Conservation (phyloP, 2,888 invertebrate genomes). For the Sisyra nigra region DNA sequence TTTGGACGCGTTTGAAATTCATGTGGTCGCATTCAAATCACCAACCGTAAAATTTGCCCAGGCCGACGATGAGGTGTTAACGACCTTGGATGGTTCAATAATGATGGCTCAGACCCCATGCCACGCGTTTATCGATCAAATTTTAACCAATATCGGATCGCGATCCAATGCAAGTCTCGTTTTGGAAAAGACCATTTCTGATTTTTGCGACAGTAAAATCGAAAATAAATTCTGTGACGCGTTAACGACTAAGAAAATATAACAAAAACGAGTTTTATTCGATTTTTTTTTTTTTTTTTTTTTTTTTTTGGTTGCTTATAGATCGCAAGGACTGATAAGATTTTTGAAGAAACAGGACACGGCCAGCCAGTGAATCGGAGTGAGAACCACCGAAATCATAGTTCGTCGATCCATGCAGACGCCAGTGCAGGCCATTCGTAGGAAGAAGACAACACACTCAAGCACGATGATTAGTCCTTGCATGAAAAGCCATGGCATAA, state of each 20-base stretch:
- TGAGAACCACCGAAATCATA: not conserved
- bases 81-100: conserved; percentile 19
- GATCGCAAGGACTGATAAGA: conserved; percentile 3
- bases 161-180: conserved; percentile 15
- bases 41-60: not conserved
- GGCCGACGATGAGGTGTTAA: not conserved
- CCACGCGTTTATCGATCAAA: conserved; percentile 27
- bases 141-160: conserved; percentile 19
- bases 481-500: conserved; percentile 22
- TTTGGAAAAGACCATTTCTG: conserved; percentile 18
- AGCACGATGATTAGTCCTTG: conserved; percentile 21
- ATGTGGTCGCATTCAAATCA: no score
- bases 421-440: not conserved
- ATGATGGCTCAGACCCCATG: conserved; percentile 26
- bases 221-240: not conserved
- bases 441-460: conserved; percentile 15
- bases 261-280: not conserved
- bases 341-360: conserved; percentile 4
- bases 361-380: conserved; percentile 3
- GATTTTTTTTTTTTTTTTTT: not conserved
- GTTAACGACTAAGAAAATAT: not conserved
- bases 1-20: no score
- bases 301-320: not conserved
- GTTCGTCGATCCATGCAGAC: conserved; percentile 1
- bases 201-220: conserved; percentile 20